Evolutionary conservation across 2,888 invertebrate genomes (phyloP).

Genomic region (Cerceris ruficornis): DNA sequence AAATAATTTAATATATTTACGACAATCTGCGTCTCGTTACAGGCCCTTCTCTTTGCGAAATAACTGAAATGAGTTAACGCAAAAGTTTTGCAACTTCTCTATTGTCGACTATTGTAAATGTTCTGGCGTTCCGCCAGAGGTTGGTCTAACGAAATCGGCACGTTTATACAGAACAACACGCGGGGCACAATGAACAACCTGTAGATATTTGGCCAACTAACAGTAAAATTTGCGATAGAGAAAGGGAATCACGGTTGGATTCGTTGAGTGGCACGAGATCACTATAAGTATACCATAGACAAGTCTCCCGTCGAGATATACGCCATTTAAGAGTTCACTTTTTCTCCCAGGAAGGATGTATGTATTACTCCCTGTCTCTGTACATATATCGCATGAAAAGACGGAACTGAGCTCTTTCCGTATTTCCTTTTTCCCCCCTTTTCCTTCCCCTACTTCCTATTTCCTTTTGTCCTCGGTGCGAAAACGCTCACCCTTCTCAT

Average conservation of each 20-base stretch:
- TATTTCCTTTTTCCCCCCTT: conserved; percentile 17
- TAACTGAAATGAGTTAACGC: too few relatives aligned
- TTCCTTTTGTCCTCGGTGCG: conserved; percentile 28
- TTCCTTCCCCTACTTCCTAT: conserved; percentile 22
- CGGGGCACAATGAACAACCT: conserved; percentile 76
- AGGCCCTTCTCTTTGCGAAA: too few relatives aligned
- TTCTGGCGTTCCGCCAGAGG: conserved; percentile 72
- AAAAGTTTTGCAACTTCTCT: conserved; percentile 56
- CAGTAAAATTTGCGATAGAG: conserved; percentile 26
- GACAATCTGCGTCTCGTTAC: too few relatives aligned
- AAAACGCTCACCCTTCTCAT: conserved; percentile 49
- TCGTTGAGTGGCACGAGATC: conserved; percentile 22
- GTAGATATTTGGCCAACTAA: conserved; percentile 72
- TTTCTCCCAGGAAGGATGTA: conserved; percentile 27
- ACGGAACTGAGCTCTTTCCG: conserved; percentile 48
- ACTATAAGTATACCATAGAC: conserved; percentile 35
- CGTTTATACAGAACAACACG: conserved; percentile 72
- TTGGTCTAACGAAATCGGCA: conserved; percentile 75
- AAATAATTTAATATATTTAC: too few relatives aligned
- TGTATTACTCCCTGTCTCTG: not conserved
- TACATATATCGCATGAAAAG: conserved; percentile 30
- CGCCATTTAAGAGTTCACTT: conserved; percentile 28
- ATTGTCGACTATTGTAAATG: conserved; percentile 67
- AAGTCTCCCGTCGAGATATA: conserved; percentile 20
- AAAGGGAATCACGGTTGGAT: conserved; percentile 25